Conservation (phyloP, 1,140 invertebrate species). For the Nasonia giraulti region DNA sequence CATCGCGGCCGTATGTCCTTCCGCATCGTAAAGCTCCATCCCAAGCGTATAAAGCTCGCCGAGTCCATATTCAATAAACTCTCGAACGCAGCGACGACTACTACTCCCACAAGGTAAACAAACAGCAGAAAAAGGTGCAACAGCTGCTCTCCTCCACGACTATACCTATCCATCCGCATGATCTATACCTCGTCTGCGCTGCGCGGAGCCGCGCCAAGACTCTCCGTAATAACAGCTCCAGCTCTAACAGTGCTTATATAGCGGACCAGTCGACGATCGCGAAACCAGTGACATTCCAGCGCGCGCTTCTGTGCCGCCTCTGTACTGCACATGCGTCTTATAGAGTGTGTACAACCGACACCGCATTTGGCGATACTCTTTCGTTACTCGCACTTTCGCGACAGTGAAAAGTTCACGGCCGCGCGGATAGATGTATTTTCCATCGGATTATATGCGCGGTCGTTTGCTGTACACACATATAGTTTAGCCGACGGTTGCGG, state of each 20-base stretch:
- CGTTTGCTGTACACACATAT: too few relatives aligned
- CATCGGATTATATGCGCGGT: too few relatives aligned
- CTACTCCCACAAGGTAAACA: neutral
- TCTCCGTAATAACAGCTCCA: neutral
- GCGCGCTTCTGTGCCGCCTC: constrained; percentile 4
- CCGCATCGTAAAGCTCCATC: neutral
- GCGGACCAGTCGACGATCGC: neutral
- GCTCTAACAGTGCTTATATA: constrained; percentile 10
- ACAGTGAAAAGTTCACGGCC: constrained; percentile 39
- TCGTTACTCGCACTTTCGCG: constrained; percentile 67
- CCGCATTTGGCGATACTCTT: constrained; percentile 61
- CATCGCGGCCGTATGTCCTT: neutral
- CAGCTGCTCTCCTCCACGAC: neutral
- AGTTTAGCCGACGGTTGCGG: too few relatives aligned
- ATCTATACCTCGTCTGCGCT: neutral
- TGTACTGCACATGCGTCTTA: neutral
- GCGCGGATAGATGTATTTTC: too few relatives aligned
- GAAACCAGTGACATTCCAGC: constrained; percentile 56
- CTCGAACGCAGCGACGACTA: neutral
- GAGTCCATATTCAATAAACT: neutral
- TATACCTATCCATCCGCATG: neutral
- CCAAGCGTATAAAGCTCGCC: neutral
- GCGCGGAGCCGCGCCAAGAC: too few relatives aligned
- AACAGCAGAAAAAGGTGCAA: neutral
- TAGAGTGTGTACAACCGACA: constrained; percentile 32